Percentiles rank a stretch among this genome's conserved stretches.
Conservation (phyloP, 2,888 invertebrate genomes). For the Odontocolon sp. region DNA sequence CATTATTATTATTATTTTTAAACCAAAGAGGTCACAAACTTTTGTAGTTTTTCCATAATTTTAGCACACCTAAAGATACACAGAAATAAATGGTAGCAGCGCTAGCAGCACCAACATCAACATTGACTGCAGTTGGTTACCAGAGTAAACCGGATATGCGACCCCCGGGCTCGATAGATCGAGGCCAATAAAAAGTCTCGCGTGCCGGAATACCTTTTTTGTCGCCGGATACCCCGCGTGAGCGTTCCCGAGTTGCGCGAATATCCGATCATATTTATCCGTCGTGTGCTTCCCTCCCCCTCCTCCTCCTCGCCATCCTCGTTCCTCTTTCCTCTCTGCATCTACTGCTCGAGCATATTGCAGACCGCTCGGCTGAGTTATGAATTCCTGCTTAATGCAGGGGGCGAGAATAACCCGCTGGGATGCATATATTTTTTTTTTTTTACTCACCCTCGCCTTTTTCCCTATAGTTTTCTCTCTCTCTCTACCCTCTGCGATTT, state of each 20-base stretch:
- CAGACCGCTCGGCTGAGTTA: conserved; percentile 61
- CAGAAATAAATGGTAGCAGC: not conserved
- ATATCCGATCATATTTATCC: conserved; percentile 67
- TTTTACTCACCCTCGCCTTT: conserved; percentile 20
- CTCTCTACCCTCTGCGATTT: conserved; percentile 42
- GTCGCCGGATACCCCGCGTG: conserved; percentile 13
- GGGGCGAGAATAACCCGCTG: conserved; percentile 57
- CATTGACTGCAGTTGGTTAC: conserved; percentile 1
- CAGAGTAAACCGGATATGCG: conserved; percentile 12
- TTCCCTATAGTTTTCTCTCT: conserved; percentile 7
- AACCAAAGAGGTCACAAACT: not conserved
- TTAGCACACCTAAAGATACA: not conserved
- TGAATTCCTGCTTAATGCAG: conserved; percentile 66
- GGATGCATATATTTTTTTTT: conserved; percentile 23
- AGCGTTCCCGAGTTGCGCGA: conserved; percentile 21
- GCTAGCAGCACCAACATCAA: not conserved
- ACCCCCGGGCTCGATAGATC: conserved; percentile 44
- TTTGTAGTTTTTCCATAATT: not conserved
- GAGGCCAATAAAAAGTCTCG: conserved; percentile 52
- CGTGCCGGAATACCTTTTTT: conserved; percentile 53
- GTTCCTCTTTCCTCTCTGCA: no score
- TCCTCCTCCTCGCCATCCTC: not conserved
- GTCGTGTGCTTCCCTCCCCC: conserved; percentile 30
- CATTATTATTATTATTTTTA: no score
- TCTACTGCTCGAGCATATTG: conserved; percentile 59